Evolutionary conservation across 2,888 invertebrate genomes (phyloP).

Genomic region (Mermis nigrescens): DNA sequence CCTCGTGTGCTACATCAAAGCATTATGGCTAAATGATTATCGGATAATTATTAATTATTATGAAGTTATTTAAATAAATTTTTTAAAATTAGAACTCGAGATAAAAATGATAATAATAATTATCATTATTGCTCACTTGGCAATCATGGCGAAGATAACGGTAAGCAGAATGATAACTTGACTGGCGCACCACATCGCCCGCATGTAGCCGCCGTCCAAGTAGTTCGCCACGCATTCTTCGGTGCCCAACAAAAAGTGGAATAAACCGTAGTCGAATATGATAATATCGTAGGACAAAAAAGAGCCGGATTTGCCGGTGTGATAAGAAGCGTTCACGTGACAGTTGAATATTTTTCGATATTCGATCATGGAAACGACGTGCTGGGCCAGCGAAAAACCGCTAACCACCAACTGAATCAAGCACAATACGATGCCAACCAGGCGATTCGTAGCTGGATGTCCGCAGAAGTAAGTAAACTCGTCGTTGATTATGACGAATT

Average conservation of each 20-base stretch:
- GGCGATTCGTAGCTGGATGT: neutral
- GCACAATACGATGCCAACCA: constrained; percentile 14
- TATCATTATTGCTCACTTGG: too few species aligned
- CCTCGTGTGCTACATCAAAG: too few species aligned
- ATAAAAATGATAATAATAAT: too few species aligned
- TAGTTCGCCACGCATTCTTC: constrained; percentile 31
- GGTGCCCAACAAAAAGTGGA: constrained; percentile 28
- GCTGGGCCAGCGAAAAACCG: constrained; percentile 21
- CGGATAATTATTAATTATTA: too few species aligned
- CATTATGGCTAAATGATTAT: too few species aligned
- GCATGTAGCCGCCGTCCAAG: constrained; percentile 29
- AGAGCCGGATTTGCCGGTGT: neutral
- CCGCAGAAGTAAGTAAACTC: neutral
- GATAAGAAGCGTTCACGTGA: neutral
- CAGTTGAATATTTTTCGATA: constrained; percentile 17
- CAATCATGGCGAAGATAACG: constrained; percentile 15
- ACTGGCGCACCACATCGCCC: constrained; percentile 23
- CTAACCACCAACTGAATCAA: constrained; percentile 21
- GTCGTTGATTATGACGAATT: neutral
- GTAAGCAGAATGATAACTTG: too few species aligned
- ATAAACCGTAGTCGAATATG: constrained; percentile 30
- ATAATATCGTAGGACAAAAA: constrained; percentile 25
- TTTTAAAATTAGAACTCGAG: too few species aligned
- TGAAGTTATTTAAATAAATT: too few species aligned
- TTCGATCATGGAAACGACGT: constrained; percentile 19